These are phyloP conservation scores for Cephus spinipes DNA, from an alignment of 2,888 invertebrate species.

Conservation along the genomic window DNA sequence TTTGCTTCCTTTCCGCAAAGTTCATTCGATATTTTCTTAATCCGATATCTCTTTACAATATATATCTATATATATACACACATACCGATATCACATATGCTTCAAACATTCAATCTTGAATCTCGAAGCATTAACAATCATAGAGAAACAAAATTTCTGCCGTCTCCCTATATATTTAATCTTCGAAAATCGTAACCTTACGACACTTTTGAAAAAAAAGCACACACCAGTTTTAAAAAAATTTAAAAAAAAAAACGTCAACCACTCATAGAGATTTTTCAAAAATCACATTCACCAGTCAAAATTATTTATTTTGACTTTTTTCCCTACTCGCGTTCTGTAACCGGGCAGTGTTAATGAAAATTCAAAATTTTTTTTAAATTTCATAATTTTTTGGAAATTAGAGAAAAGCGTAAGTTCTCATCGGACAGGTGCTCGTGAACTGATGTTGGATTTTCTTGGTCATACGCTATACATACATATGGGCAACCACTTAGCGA, in stretches of 20 bases:
- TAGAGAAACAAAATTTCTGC: background rate
- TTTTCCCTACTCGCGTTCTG: background rate
- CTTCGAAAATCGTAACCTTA: background rate
- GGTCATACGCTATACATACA: constrained; percentile 28
- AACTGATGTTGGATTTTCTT: constrained; percentile 50
- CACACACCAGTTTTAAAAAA: no score
- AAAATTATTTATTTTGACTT: background rate
- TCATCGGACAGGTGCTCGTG: constrained; percentile 48
- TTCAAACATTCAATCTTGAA: background rate
- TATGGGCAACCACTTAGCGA: constrained; percentile 59
- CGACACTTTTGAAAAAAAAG: background rate
- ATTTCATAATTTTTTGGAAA: background rate
- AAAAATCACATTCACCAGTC: background rate
- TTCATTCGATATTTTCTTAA: background rate
- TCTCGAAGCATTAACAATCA: background rate
- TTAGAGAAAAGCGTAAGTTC: constrained; percentile 13
- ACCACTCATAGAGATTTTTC: background rate
- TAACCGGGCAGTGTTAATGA: no score
- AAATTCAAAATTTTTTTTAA: background rate
- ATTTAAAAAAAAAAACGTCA: no score
- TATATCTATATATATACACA: no score
- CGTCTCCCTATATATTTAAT: background rate
- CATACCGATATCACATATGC: background rate
- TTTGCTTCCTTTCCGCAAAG: background rate
- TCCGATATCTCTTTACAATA: background rate